Conservation (phyloP, 2,888 invertebrate genomes). For the Andrena dorsata region DNA sequence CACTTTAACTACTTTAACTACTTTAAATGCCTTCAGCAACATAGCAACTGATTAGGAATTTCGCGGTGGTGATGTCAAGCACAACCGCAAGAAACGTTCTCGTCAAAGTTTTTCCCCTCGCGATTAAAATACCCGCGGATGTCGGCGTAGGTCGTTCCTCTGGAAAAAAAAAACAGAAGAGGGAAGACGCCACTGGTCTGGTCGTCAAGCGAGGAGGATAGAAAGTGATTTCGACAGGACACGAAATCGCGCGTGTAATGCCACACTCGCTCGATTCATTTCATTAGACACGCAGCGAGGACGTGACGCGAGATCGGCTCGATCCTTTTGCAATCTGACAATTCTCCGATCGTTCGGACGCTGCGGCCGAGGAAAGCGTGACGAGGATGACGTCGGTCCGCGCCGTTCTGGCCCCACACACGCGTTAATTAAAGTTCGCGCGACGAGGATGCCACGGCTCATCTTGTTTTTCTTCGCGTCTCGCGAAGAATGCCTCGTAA, state of each 20-base stretch:
- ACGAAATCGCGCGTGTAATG: conserved; percentile 52
- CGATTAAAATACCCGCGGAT: conserved; percentile 8
- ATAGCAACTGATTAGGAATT: background rate
- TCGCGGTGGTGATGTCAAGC: background rate
- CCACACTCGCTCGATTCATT: conserved; percentile 50
- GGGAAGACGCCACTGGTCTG: background rate
- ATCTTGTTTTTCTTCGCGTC: conserved; percentile 14
- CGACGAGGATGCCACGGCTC: conserved; percentile 5
- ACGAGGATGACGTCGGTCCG: conserved; percentile 41
- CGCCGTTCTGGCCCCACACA: conserved; percentile 38
- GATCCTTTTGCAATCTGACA: conserved; percentile 51
- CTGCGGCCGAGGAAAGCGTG: conserved; percentile 47
- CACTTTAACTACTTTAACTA: background rate
- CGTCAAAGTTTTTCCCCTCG: conserved; percentile 2
- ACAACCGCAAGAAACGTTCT: background rate
- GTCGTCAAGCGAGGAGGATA: conserved; percentile 18
- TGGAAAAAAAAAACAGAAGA: conserved; percentile 1
- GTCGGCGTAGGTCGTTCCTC: background rate
- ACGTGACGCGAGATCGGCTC: conserved; percentile 54
- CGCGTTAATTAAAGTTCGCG: conserved; percentile 49
- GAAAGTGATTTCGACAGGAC: conserved; percentile 61
- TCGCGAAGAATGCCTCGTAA: conserved; percentile 41
- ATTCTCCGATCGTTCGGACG: conserved; percentile 52
- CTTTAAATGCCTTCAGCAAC: background rate
- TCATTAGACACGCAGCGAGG: conserved; percentile 58